Base-by-base conservation (phyloP, 2,888 invertebrate species). In the Leptopilina myrica region DNA sequence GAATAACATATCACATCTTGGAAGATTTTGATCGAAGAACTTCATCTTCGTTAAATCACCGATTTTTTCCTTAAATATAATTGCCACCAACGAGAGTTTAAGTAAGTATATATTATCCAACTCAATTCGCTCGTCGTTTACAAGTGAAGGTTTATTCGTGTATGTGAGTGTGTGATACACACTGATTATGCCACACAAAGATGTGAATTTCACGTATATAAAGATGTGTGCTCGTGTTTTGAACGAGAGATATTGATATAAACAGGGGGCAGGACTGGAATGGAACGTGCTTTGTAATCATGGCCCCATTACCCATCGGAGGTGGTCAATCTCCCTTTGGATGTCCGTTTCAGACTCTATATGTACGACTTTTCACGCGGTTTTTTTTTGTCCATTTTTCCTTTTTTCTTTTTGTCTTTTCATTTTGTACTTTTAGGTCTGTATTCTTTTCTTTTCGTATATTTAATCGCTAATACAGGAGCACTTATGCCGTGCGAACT, bases 241-340 rank as follows among this genome's bases (percentile, higher is more conserved):
- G 87, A 85, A 85, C 85, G 82, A 85, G 86, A 89, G 90, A 91
- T 91, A 91, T 91, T 91, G 91, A 91, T 91, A 91, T 91, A 91
- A 91, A 91, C 89, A 89, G 91, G 90, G 89, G 91, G 91, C 90
- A 86, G 90, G 90, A 81, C 89, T 85, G 78, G 83, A 84, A 80
- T 84, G 87, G 76, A 87, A 86, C 89, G 89, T 87, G 89, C 90
- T 91, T 91, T 91, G 90, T 91, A 91, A 91, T 91, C 91, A 90
- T 87, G 85, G 85, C 81, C 87, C 89, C 84, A 90, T 91, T 90
- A 89, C 89, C 89, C 89, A 89, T 90, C 88, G 86, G 83, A 90
- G 91, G 89, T 90, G 91, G 90, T 90, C 91, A 91, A 91, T 91
- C 89, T 88, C 86, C 81, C 82, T 78, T 12, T 83, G 82, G 79